Evolutionary conservation across 37 sponge, comb jelly and placozoan genomes (phyloP).

Genomic region (Dysidea cf. avara): DNA sequence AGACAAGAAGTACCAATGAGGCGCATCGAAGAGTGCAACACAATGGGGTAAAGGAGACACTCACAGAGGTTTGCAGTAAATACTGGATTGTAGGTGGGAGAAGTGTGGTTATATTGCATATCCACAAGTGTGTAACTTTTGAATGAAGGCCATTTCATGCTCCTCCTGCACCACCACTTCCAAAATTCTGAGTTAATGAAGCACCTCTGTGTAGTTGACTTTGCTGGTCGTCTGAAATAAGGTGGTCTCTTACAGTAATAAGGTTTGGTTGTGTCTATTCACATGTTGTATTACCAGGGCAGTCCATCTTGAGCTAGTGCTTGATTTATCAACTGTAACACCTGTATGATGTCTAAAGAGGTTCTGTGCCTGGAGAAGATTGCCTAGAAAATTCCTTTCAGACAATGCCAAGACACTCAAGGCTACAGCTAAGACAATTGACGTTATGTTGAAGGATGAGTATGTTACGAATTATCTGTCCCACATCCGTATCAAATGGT

Average conservation of each 20-base stretch:
- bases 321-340: no score
- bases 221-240: conserved; percentile 1
- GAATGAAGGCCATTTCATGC: background rate
- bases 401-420: no score
- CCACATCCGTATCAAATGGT: conserved; percentile 35
- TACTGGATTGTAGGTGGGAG: conserved; percentile 25
- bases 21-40: conserved; percentile 22
- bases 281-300: no score
- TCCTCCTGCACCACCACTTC: conserved; percentile 4
- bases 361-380: conserved; percentile 49
- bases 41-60: conserved; percentile 20
- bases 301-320: no score
- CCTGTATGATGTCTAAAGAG: conserved; percentile 41
- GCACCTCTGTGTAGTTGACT: conserved; percentile 16
- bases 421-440: conserved; percentile 32
- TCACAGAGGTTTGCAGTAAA: conserved; percentile 2
- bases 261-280: no score
- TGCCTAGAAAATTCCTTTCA: conserved; percentile 34
- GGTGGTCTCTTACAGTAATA: no score
- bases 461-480: conserved; percentile 11
- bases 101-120: background rate
- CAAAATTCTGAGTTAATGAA: background rate
- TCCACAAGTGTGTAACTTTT: background rate
- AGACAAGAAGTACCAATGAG: background rate
- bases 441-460: conserved; percentile 4